Evolutionary conservation across 2,888 invertebrate species (phyloP), one percentile per base, ranked within the genome.

Genomic region (Archips crataeganus): DNA sequence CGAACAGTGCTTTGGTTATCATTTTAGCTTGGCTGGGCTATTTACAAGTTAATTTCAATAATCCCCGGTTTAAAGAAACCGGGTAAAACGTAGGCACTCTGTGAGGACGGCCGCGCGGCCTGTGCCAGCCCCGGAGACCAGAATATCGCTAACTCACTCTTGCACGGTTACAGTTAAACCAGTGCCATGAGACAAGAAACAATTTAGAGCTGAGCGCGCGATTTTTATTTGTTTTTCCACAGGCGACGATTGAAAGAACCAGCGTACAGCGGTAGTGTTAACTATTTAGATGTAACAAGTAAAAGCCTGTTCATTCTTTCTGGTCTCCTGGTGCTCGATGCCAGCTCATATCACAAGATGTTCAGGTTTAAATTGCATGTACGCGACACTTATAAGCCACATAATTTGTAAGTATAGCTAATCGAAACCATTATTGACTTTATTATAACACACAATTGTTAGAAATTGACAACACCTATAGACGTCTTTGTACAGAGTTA

Each of bases 401-500:
- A 86, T 86, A 83, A 81, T 86, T 83, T 84, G 87, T 86, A 39
- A 39, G 39, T 39, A 82, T 81, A 82, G 79, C 83, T 85, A 85
- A 81, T 81, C 80, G 59, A 75, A 76, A 78, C 76, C 76, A 76
- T 79, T 80, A 86, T 84, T 75, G 69, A 76, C 70, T 71, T 75
- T 73, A 68, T 79, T 79, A 76, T 77, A 78, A 83, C 81, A 84
- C 83, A 84, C 83, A 83, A 84, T 79, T 85, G 84, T 84, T 83
- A 86, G 82, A 88, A 92, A 92, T 92, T 92, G 91, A 92, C 92
- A 90, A 91, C 87, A 89, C 83, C 86, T 89, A 88, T 85, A 89
- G 84, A 89, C 80, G 81, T 86, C 81, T 89, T 90, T 91, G 89
- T 90, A 91, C 90, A 91, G 87, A 89, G 82, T 87, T 82, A 82